Base-by-base conservation (phyloP, 2,888 invertebrate genomes). In the Chrysomela aeneicollis region DNA sequence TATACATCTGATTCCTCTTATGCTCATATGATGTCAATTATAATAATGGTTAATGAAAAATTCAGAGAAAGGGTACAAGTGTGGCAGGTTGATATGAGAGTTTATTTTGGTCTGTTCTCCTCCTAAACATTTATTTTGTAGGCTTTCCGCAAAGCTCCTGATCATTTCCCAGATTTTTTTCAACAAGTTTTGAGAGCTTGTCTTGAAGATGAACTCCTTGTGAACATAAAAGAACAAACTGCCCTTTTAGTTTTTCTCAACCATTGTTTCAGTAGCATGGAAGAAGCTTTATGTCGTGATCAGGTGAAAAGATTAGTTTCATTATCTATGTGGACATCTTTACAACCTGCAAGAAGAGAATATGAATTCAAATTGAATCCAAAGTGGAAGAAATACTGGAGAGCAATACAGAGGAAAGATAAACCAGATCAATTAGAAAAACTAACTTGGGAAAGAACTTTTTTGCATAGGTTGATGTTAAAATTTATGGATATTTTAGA, bases 31-130 rank as follows among this genome's bases (percentile, higher is more conserved):
- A 90, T 99, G 90, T 97, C 98, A 0, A 95, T 99, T 70, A 93
- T 97, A n/a, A 92, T 95, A 0, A 96, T 99, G 94, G 90, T 98
- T 51, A 99, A 99, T 85, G 98, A 99, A 81, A 99, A 99, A 82
- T 97, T 97, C 79, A 86, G 98, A 1, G 99, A 99, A 83, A 86
- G 98, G 59, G 97, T 98, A 8, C 94, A 94, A 67, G 95, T 97
- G 2, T 99, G 98, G 98, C 91, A 93, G 85, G 92, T 93, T 73
- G 77, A 82, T 55, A 47, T 53, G 35, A 42, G 4, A 22, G 19
- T 10, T 32, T 30, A 19, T n/a, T 26, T 26, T 26, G 6, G 3
- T 26, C 26, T 19, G 12, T 15, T 54, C 6, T 32, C 18, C 12
- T 4, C n/a, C 42, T 42, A 17, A 17, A 6, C 17, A 54, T 19